These are phyloP conservation scores for Metacarcinus magister DNA, from an alignment of 2,888 invertebrate species.

Conservation along the genomic window DNA sequence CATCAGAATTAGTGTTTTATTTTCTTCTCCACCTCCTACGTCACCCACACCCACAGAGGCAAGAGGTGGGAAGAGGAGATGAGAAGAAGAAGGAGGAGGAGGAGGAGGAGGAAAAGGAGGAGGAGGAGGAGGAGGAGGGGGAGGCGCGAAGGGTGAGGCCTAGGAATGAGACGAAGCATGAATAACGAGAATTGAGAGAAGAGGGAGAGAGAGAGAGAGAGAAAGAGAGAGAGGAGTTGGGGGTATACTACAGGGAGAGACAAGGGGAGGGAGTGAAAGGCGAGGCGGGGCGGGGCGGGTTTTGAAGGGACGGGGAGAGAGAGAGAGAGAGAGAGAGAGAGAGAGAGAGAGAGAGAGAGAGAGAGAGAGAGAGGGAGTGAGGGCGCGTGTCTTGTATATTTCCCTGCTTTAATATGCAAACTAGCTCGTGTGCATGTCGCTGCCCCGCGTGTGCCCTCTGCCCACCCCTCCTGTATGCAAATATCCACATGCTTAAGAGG, in stretches of 20 bases:
- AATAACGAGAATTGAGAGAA: background rate
- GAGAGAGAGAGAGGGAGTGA: background rate
- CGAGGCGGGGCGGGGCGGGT: background rate
- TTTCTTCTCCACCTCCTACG: background rate
- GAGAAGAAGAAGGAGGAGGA: background rate
- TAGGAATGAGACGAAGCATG: background rate
- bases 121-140: slow-evolving; percentile 37
- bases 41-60: background rate
- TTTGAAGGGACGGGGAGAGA: background rate
- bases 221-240: background rate
- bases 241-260: slow-evolving; percentile 6
- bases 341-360: background rate
- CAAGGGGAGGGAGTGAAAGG: background rate
- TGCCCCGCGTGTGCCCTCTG: slow-evolving; percentile 7
- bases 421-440: slow-evolving; percentile 69
- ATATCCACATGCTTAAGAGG: slow-evolving; percentile 70
- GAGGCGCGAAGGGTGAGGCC: background rate
- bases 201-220: slow-evolving; percentile 36
- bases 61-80: background rate
- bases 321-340: background rate
- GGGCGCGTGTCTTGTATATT: slow-evolving; percentile 61
- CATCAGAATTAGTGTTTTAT: background rate
- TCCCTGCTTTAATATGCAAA: slow-evolving; percentile 74
- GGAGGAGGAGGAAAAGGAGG: background rate
- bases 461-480: slow-evolving; percentile 69